Evolutionary conservation across 2,888 invertebrate species (phyloP).

Genomic region (Microdon myrmicae): DNA sequence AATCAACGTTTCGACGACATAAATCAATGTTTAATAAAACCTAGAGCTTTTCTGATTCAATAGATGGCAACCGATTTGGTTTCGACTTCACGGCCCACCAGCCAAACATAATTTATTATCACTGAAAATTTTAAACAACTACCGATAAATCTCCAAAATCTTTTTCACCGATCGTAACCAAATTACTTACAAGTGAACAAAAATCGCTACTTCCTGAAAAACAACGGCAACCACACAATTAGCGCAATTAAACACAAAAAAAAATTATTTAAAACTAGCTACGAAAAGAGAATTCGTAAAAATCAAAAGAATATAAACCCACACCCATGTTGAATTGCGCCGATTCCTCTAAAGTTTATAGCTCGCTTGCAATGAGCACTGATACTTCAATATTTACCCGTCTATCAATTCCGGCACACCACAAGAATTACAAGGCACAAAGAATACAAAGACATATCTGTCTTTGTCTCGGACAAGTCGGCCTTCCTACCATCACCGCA

Average conservation of each 20-base stretch:
- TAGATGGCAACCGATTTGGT: slow-evolving; percentile 57
- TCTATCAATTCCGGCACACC: too few relatives aligned
- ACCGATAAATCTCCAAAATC: slow-evolving; percentile 57
- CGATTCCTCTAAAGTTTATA: too few relatives aligned
- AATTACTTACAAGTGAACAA: slow-evolving; percentile 62
- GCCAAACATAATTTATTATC: slow-evolving; percentile 30
- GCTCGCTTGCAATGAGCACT: too few relatives aligned
- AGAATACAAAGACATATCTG: too few relatives aligned
- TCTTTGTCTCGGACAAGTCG: too few relatives aligned
- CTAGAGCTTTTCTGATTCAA: slow-evolving; percentile 63
- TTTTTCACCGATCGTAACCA: slow-evolving; percentile 58
- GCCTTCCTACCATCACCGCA: too few relatives aligned
- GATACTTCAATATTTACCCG: too few relatives aligned
- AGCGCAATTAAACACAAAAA: slow-evolving; percentile 1
- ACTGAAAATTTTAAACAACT: slow-evolving; percentile 51
- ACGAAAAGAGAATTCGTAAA: slow-evolving; percentile 24
- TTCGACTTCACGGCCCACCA: slow-evolving; percentile 27
- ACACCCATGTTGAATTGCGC: too few relatives aligned
- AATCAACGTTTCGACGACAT: slow-evolving; percentile 30
- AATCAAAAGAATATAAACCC: too few relatives aligned
- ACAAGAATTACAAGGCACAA: too few relatives aligned
- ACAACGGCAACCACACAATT: slow-evolving; percentile 24
- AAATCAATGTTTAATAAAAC: slow-evolving; percentile 67
- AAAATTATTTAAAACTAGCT: slow-evolving; percentile 42
- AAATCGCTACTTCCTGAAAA: slow-evolving; percentile 61